These are phyloP conservation scores for Charaxes varanes DNA, from an alignment of 1,140 invertebrate genomes.

Conservation along the genomic window DNA sequence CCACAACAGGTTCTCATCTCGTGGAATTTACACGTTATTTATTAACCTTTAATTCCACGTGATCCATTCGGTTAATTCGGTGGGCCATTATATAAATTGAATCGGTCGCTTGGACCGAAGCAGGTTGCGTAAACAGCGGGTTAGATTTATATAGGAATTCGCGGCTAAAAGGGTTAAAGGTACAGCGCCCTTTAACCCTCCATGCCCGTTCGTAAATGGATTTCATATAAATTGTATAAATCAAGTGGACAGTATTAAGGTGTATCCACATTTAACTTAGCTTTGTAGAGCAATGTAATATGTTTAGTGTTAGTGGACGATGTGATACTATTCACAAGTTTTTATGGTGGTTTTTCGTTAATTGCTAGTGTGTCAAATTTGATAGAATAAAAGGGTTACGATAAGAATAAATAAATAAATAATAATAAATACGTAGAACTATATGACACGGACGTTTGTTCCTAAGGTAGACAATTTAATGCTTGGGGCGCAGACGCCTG, in stretches of 20 bases:
- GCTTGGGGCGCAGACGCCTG: no score
- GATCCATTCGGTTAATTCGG: neutral
- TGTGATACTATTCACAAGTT: no score
- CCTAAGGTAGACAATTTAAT: no score
- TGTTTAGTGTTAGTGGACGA: no score
- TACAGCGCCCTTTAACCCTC: neutral
- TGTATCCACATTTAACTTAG: neutral
- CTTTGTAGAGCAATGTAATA: no score
- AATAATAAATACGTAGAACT: no score
- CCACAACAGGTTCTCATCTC: constrained; percentile 14
- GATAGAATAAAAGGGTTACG: no score
- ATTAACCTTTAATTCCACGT: constrained; percentile 10
- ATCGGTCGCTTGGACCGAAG: neutral
- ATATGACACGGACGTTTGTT: no score
- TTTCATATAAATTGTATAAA: neutral
- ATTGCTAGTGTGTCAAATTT: no score
- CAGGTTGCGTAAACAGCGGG: constrained; percentile 3
- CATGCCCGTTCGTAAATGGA: no score
- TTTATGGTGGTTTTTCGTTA: no score
- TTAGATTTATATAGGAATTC: neutral
- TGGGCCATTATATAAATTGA: constrained; percentile 4
- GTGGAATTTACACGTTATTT: constrained; percentile 16
- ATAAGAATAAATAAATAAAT: no score
- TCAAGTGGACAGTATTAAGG: neutral
- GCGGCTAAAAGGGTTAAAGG: constrained; percentile 5